Evolutionary conservation across 2,888 invertebrate species (phyloP), one percentile per base, ranked within the genome.

Genomic region (Drosophila rellima): DNA sequence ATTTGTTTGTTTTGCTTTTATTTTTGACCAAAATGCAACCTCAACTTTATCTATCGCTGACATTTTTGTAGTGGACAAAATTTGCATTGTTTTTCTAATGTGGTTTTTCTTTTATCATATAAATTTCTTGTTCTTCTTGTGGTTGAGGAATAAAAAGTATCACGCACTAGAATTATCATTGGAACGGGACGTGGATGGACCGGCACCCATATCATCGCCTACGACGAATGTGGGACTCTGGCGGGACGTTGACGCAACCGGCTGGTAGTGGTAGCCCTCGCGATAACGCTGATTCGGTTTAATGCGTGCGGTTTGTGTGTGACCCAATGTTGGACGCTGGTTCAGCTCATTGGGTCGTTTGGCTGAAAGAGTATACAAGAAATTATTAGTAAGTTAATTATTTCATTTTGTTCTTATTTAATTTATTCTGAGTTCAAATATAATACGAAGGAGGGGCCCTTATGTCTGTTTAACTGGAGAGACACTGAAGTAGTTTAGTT

Each of bases 201-300:
- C 92, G 84, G 91, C 91, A 84, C 85, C 90, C 87, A 89, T 80
- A 74, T 92, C 92, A 82, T 92, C 92, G 85, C 92, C 92, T 84
- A 93, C 78, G 78, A 93, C 88, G 87, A 93, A 93, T 79, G 93
- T 93, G 81, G 93, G 93, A 90, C 93, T 93, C 90, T 94, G 93
- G 92, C 93, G 93, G 88, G 94, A 94, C 89, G 94, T 94, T 82
- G 94, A 94, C 89, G 92, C 92, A 82, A 92, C 91, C 82, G 92
- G 92, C 88, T 93, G 93, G 91, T 93, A 93, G 90, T 93, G 93
- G 89, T 93, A 93, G 85, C 93, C 93, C 91, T 93, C 92, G 87
- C 93, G 92, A 82, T 93, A 92, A 81, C 92, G 92, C 78, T 92
- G 92, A 91, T 92, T 93, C 87, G 92, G 87, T 90, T 92, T 92